Base-by-base conservation (phyloP, 2,113 vertebrate species). In the Eulemur rufifrons region DNA sequence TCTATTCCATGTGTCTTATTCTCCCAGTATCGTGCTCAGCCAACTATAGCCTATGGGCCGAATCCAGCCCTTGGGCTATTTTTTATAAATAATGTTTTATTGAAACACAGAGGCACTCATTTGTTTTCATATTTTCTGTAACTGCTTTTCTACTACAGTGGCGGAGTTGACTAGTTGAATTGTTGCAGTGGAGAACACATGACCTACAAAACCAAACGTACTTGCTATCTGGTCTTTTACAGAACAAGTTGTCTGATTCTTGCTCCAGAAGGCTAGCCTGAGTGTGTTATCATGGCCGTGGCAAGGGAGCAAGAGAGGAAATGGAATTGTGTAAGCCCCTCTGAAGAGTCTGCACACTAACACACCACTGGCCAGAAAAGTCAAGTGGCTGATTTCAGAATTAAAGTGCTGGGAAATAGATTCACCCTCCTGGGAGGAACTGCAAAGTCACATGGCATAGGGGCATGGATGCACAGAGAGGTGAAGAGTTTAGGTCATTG, bases 271-370 rank as follows among this genome's bases (percentile, higher is more conserved):
- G 10, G 0, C 8, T 77, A 45, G 25, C 18, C 13, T 52, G 20
- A 2, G 0, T 12, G 4, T 52, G 11, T 56, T 39, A 54, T 21
- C 1, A n/a, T n/a, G 27, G 29, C 21, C 25, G 27, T 23, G 2
- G 50, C n/a, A 71, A 81, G 93, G 42, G 52, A 92, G 25, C 21
- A 68, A 77, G 10, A 45, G 9, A 92, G 50, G 25, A 94, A 92
- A 42, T 37, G 34, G 15, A 88, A 68, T 21, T 2, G 6, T 29
- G 8, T 20, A 37, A 83, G 15, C 1, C 10, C 47, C n/a, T 68
- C 83, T 71, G 7, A 90, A 82, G 45, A 76, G 15, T 86, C 54
- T 85, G 18, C 50, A 54, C 25, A 12, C 32, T 34, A 32, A 23
- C 4, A 56, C 7, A 15, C 14, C 61, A 56, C n/a, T 54, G 27